Conservation (phyloP, 2,113 vertebrate genomes). For the Plecturocebus donacophilus region DNA sequence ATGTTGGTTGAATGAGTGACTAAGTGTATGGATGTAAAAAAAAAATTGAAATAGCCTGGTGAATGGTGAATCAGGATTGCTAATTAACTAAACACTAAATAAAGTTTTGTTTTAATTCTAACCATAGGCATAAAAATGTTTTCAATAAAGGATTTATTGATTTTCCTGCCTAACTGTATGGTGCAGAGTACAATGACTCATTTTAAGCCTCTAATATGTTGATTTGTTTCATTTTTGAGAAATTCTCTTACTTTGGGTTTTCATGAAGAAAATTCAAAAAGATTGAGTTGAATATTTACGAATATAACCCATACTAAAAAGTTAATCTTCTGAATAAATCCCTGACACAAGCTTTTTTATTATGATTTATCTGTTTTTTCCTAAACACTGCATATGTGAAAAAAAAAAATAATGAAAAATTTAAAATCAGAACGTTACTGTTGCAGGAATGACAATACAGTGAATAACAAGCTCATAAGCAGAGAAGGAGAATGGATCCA, state of each 20-base stretch:
- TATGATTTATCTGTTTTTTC: neutral
- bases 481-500: neutral
- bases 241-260: conserved; percentile 47
- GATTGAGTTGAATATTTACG: conserved; percentile 38
- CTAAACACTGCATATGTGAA: conserved; percentile 11
- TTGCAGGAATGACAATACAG: neutral
- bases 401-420: conserved; percentile 45
- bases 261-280: neutral
- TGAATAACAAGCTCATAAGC: neutral
- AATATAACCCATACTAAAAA: neutral
- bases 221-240: conserved; percentile 46
- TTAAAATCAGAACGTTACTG: conserved; percentile 49
- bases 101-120: conserved; percentile 39
- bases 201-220: neutral
- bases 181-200: neutral
- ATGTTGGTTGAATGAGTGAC: neutral
- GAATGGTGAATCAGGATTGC: conserved; percentile 38
- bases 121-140: conserved; percentile 25
- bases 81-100: conserved; percentile 51
- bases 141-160: neutral
- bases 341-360: neutral
- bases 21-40: neutral
- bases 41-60: neutral
- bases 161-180: neutral
- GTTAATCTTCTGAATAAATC: conserved; percentile 42